These are phyloP conservation scores for Megaceryle maxima DNA, from an alignment of 2,113 vertebrate species.

Conservation along the genomic window DNA sequence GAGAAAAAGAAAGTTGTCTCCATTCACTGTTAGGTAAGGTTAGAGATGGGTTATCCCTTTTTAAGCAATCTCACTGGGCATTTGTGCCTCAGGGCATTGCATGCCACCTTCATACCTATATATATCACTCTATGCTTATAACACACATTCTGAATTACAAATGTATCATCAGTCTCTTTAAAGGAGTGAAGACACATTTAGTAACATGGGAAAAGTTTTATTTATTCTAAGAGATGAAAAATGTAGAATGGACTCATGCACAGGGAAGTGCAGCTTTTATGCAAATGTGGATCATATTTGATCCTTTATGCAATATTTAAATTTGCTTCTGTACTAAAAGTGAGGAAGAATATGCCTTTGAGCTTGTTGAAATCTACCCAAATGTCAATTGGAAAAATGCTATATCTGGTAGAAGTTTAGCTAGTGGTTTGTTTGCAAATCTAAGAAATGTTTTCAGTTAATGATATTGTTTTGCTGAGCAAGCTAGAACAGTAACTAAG, in stretches of 20 bases:
- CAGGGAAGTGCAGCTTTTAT: neutral
- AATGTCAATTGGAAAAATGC: neutral
- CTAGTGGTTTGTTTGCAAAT: neutral
- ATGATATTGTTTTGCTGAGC: neutral
- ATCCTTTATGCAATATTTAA: neutral
- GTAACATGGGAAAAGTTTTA: neutral
- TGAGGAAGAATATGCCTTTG: neutral
- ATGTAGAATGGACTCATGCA: neutral
- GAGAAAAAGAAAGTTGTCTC: slow-evolving; percentile 20
- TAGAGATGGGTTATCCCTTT: neutral
- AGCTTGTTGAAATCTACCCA: neutral
- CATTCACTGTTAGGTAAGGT: slow-evolving; percentile 23
- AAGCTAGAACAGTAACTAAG: neutral
- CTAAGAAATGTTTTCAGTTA: neutral
- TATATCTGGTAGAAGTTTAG: neutral
- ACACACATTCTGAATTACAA: slow-evolving; percentile 16
- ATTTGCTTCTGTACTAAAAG: neutral
- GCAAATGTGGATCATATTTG: neutral
- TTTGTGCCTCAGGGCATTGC: slow-evolving; percentile 24
- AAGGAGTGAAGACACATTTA: neutral
- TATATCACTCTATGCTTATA: neutral
- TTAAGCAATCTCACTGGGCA: neutral
- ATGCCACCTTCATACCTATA: slow-evolving; percentile 40
- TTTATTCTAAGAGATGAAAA: neutral
- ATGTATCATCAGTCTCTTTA: neutral